Conservation (phyloP, 2,113 vertebrate species). For the Ageneiosus marmoratus region DNA sequence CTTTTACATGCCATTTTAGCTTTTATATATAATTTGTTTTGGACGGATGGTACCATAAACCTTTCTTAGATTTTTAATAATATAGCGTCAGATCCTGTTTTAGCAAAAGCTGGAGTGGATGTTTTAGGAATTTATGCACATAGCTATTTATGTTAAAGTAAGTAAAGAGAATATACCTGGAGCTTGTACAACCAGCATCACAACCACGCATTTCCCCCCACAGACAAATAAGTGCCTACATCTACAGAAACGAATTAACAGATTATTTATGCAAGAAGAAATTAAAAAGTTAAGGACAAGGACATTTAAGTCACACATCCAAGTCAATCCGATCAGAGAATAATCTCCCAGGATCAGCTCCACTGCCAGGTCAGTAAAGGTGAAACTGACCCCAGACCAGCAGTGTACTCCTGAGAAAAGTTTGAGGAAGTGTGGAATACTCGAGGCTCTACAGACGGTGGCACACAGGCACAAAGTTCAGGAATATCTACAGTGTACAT, state of each 20-base stretch:
- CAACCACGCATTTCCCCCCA: not conserved
- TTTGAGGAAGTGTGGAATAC: too few species aligned
- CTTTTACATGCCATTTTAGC: not conserved
- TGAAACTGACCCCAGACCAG: not conserved
- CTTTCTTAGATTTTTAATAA: not conserved
- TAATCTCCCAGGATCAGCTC: slow-evolving; percentile 6
- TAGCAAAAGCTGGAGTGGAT: not conserved
- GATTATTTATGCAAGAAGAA: slow-evolving; percentile 13
- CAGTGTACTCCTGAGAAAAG: not conserved
- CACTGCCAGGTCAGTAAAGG: not conserved
- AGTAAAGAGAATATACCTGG: not conserved
- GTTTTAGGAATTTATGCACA: not conserved
- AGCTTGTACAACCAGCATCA: not conserved
- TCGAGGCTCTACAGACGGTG: slow-evolving; percentile 14
- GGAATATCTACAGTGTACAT: not conserved
- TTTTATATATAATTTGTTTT: not conserved
- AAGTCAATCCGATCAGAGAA: not conserved
- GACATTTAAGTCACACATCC: too few species aligned
- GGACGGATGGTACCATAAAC: not conserved
- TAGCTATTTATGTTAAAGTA: slow-evolving; percentile 11
- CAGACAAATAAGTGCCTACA: not conserved
- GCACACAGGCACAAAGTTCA: not conserved
- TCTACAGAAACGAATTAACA: not conserved
- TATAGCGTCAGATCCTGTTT: not conserved
- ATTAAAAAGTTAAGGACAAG: not conserved